Evolutionary conservation across 2,797 vertebrate species (phyloP), one percentile per base, ranked within the genome.

Genomic region (Cryptoprocta ferox): DNA sequence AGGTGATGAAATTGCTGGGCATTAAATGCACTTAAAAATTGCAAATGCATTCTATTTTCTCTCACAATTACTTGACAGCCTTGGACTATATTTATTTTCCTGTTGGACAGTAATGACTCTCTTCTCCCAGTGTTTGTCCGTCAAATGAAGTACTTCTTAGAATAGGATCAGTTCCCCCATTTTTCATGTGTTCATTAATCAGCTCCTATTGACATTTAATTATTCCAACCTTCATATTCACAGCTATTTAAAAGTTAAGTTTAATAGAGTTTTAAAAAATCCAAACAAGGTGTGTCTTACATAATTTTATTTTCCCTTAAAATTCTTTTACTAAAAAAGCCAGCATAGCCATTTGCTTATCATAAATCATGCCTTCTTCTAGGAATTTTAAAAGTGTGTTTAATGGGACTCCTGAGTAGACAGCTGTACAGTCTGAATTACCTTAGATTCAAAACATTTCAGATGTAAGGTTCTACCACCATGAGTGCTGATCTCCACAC

Each of bases 311-410:
- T 92, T 87, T 70, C 71, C 37, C 26, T 94, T 90, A 39, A 71
- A 90, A 90, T 84, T 89, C 53, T 32, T 3, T 79, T 89, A 53
- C 76, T 63, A 42, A 89, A 71, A 89, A 59, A 84, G 13, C 39
- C 32, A 92, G 59, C 9, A 35, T 84, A 79, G 56, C 50, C 63
- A 89, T 94, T 96, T 94, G 81, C 12, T 94, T 91, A 32, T 86
- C 96, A 89, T 95, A 97, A 94, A 84, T 92, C 16, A 59, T 92
- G 28, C 61, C 76, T 89, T 61, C 65, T 81, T 95, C 5, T 81
- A 84, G 92, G 81, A 78, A 84, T 90, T 88, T 96, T 95, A 56
- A 79, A 85, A 86, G 70, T 93, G 9, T 35, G 35, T 61, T 90
- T 82, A 93, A 35, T 83, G 56, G 81, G 92, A 68, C 28, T 90